Conservation (phyloP, 1,140 invertebrate genomes). For the Thaumetopoea pityocampa region DNA sequence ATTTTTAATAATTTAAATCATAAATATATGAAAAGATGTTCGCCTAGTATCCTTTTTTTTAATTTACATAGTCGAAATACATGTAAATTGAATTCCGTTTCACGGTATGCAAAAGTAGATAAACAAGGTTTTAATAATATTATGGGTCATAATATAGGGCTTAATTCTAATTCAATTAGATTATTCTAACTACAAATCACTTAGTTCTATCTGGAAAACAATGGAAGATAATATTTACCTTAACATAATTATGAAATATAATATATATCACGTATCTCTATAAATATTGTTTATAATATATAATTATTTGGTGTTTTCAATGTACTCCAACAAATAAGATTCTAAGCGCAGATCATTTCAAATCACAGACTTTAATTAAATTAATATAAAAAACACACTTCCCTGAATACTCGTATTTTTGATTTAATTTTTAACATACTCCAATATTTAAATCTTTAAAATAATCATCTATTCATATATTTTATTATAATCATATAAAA, state of each 20-base stretch:
- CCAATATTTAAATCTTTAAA: too few species aligned
- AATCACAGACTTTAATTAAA: slow-evolving; percentile 21
- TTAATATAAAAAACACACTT: slow-evolving; percentile 4
- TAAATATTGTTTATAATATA: slow-evolving; percentile 7
- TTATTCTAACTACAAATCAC: slow-evolving; percentile 16
- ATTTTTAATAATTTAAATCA: too few species aligned
- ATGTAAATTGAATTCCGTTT: too few species aligned
- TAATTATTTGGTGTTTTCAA: slow-evolving; percentile 18
- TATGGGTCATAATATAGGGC: not conserved
- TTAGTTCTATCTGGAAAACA: slow-evolving; percentile 21
- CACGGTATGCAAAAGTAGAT: too few species aligned
- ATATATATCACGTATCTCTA: slow-evolving; percentile 8
- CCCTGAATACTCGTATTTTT: too few species aligned
- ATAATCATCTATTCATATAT: too few species aligned
- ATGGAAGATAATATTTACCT: slow-evolving; percentile 23
- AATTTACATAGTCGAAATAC: too few species aligned
- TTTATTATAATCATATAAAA: too few species aligned
- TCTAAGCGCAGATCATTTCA: slow-evolving; percentile 15
- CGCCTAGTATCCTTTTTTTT: too few species aligned
- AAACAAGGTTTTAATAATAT: too few species aligned
- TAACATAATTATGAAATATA: slow-evolving; percentile 2
- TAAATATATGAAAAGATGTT: too few species aligned
- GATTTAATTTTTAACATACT: not conserved
- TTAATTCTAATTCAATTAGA: slow-evolving; percentile 14
- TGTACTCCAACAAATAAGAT: slow-evolving; percentile 3